Base-by-base conservation (phyloP, 2,888 invertebrate genomes). In the Nomada fabriciana region DNA sequence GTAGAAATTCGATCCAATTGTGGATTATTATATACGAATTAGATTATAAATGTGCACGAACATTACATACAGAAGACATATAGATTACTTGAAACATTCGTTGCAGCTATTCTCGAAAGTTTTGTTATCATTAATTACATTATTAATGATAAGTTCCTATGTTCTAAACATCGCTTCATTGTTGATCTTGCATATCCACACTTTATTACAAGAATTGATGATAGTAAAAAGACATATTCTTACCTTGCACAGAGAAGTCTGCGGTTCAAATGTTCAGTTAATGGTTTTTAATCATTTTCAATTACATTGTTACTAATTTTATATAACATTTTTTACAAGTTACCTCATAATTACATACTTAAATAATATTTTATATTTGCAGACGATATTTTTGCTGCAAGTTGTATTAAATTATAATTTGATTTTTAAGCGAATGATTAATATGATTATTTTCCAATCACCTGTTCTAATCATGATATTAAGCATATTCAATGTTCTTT, bases 261-360 rank as follows among this genome's bases (percentile, higher is more conserved):
- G 25, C 57, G 47, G 42, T 65, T 69, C 36, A 68, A 68, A 76
- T 53, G 42, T 59, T 55, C 60, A 47, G 18, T 76, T 52, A 67
- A 47, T 53, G 36, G 61, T 76, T 68, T 65, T 57, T 64, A 80
- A 59, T 73, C 18, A 81, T 84, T 78, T 68, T 75, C 64, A 69
- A 74, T 78, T 84, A 64, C 55, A 76, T 87, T 80, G 52, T 74
- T 65, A 74, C 64, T 52, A 68, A 82, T 84, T 87, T 84, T 87
- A 73, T 85, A 87, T 76, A 75, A 71, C 52, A 73, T 68, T 67
- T 85, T 81, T 86, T 86, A 82, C 76, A 77, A 76, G 55, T 76
- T 71, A 72, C 79, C 71, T 65, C 71, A 71, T 64, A 73, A 67
- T 71, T 78, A 76, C 75, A 71, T 65, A 47, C 61, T 76, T 70